phyloP scores from a whole-genome alignment of 2,797 vertebrate species.

The Tapera naevia region DNA sequence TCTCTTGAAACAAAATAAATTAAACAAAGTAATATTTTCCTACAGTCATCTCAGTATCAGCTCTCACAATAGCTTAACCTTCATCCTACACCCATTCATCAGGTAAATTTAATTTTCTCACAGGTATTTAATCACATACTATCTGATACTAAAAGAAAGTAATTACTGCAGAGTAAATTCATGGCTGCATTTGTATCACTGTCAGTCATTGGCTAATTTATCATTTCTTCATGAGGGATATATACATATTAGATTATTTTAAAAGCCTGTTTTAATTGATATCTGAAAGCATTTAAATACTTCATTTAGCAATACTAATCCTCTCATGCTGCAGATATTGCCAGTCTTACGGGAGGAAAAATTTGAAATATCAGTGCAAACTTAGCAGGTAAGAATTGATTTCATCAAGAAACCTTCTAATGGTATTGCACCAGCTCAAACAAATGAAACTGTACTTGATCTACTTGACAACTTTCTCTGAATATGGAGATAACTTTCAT shows the following conservation, averaged over 20 bases:
- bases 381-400: not conserved
- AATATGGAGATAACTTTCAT: not conserved
- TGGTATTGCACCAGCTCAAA: not conserved
- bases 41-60: constrained; percentile 86
- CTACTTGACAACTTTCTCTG: not conserved
- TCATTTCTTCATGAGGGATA: constrained; percentile 22
- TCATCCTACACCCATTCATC: constrained; percentile 88
- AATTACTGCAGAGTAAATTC: constrained; percentile 87
- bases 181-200: constrained; percentile 71
- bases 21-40: constrained; percentile 81
- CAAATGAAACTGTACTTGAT: not conserved
- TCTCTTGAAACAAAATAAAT: constrained; percentile 85
- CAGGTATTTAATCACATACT: constrained; percentile 94
- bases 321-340: not conserved
- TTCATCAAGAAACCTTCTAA: not conserved
- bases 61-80: constrained; percentile 85
- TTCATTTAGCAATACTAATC: constrained; percentile 8
- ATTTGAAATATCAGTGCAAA: not conserved
- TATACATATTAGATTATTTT: constrained; percentile 21
- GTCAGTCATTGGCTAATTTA: constrained; percentile 59
- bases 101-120: constrained; percentile 91
- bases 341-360: not conserved
- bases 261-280: not conserved
- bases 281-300: not conserved
- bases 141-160: constrained; percentile 88